These are phyloP conservation scores for Brachyrhaphis roseni DNA, from an alignment of 2,797 vertebrate species.

Conservation along the genomic window DNA sequence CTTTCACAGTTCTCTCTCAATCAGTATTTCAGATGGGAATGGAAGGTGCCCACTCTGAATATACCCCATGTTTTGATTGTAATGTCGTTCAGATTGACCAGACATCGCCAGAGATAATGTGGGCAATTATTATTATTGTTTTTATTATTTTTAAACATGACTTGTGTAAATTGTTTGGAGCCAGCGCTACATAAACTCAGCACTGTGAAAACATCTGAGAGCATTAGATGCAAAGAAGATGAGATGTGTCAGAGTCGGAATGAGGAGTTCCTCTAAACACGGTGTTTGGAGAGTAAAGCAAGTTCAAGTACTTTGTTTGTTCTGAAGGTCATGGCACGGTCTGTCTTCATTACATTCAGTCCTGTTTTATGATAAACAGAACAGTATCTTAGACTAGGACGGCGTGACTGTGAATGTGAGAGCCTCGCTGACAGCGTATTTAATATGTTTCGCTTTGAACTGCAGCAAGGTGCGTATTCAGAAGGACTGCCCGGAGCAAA, in stretches of 20 bases:
- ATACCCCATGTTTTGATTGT: conserved; percentile 40
- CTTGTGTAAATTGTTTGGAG: conserved; percentile 56
- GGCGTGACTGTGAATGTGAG: conserved; percentile 38
- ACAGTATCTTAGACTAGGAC: conserved; percentile 41
- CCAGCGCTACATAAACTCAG: conserved; percentile 47
- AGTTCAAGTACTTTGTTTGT: conserved; percentile 43
- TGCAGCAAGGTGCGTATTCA: conserved; percentile 30
- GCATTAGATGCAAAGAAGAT: conserved; percentile 42
- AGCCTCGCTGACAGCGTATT: conserved; percentile 46
- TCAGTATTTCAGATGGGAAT: conserved; percentile 63
- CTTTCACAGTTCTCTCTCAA: conserved; percentile 52
- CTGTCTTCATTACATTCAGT: conserved; percentile 60
- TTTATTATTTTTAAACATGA: conserved; percentile 39
- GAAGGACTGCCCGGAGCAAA: conserved; percentile 28
- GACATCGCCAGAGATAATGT: conserved; percentile 46
- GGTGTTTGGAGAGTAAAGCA: conserved; percentile 43
- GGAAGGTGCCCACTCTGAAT: conserved; percentile 50
- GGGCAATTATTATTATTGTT: conserved; percentile 54
- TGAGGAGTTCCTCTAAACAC: conserved; percentile 37
- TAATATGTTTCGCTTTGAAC: conserved; percentile 55
- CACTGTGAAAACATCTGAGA: conserved; percentile 51
- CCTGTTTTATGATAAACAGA: conserved; percentile 60
- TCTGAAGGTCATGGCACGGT: conserved; percentile 64
- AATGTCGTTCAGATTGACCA: conserved; percentile 59
- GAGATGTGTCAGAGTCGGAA: conserved; percentile 55